These are phyloP conservation scores for Euwallacea similis DNA, from an alignment of 1,140 invertebrate species.

Conservation along the genomic window DNA sequence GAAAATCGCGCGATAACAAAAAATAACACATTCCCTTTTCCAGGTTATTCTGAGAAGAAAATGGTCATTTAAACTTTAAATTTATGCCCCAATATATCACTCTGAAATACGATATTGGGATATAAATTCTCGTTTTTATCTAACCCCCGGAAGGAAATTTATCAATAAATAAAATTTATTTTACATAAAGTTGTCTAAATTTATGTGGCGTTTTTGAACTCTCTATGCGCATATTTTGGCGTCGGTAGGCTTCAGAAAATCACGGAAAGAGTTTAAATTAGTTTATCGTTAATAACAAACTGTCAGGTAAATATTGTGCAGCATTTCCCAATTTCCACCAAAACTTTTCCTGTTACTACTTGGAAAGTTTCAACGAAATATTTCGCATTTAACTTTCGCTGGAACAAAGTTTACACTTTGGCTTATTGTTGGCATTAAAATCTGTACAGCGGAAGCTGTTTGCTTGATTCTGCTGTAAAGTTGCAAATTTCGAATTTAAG, in stretches of 20 bases:
- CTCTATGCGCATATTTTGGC: not conserved
- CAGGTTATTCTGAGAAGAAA: not conserved
- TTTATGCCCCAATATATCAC: slow-evolving; percentile 1
- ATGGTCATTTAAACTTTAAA: slow-evolving; percentile 1
- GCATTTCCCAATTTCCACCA: not conserved
- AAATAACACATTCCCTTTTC: no score
- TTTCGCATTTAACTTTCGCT: not conserved
- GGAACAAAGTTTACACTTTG: slow-evolving; percentile 4
- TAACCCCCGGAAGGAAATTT: slow-evolving; percentile 6
- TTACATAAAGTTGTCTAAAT: slow-evolving; percentile 1
- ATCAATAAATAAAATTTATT: slow-evolving; percentile 4
- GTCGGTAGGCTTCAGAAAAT: no score
- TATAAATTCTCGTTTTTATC: slow-evolving; percentile 4
- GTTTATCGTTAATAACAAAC: no score
- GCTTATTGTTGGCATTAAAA: slow-evolving; percentile 3
- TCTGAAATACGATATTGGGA: slow-evolving; percentile 1
- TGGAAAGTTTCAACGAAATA: slow-evolving; percentile 1
- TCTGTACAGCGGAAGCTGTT: not conserved
- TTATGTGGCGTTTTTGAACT: no score
- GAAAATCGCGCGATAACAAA: no score
- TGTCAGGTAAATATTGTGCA: not conserved
- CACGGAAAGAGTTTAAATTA: not conserved
- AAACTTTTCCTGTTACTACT: slow-evolving; percentile 1
- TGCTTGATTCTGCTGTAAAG: not conserved
- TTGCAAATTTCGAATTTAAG: not conserved